Conservation (phyloP, 2,113 vertebrate genomes). For the Furnarius figulus region DNA sequence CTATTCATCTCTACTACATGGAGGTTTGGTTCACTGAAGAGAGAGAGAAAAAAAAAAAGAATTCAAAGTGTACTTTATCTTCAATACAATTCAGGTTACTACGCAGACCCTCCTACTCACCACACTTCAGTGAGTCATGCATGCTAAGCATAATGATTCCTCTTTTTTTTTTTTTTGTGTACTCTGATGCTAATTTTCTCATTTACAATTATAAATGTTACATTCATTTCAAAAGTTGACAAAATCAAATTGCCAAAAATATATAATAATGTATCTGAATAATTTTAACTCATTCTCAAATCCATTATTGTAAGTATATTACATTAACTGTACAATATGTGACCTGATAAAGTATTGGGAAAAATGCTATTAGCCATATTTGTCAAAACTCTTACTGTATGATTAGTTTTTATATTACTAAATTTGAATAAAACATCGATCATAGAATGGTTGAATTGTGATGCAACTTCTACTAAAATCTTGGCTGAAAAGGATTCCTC, state of each 20-base stretch:
- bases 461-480: neutral
- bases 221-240: neutral
- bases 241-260: neutral
- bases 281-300: neutral
- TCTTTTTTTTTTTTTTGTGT: neutral
- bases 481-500: neutral
- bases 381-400: neutral
- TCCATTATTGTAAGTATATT: neutral
- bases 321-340: neutral
- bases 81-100: slow-evolving; percentile 18
- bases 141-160: neutral
- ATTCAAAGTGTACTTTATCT: slow-evolving; percentile 21
- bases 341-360: neutral
- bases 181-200: slow-evolving; percentile 9
- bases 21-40: neutral
- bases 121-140: slow-evolving; percentile 1
- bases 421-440: neutral
- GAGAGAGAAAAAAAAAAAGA: neutral
- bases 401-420: neutral
- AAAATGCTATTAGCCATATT: neutral
- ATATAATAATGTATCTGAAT: neutral
- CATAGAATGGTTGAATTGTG: neutral
- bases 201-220: slow-evolving; percentile 33
- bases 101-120: slow-evolving; percentile 51
- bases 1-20: neutral